Base-by-base conservation (phyloP, 2,888 invertebrate species). In the Cantharis lateralis region DNA sequence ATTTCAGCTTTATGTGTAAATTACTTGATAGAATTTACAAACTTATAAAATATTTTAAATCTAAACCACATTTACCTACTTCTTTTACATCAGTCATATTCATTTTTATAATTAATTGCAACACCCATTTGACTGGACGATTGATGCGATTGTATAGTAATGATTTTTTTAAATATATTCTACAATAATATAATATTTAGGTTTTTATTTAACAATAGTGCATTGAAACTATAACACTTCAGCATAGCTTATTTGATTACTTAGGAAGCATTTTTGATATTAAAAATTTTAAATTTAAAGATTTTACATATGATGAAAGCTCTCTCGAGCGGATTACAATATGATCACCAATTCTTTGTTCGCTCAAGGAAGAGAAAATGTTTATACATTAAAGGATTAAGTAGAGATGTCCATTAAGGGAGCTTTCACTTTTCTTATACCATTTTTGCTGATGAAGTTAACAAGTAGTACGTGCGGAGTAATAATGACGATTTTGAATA, bases 41-140 rank as follows among this genome's bases (percentile, higher is more conserved):
- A 84, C 82, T 84, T 83, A 82, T 83, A 84, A 84, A 83, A 83
- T 84, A 84, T 83, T 82, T 84, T 83, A 83, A 70, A 84, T 84
- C 84, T 82, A 82, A 81, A 80, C 80, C 78, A 76, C 79, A 80
- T 81, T 82, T 84, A 85, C 66, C 68, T 84, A 84, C 83, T 64
- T 83, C 83, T 84, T 73, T 72, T 78, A 74, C 72, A 71, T 78
- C 78, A 78, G 78, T 78, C 78, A 72, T 74, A 72, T 78, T 74
- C 61, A 69, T 75, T 75, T 64, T 78, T 75, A 72, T 26, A 72
- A 69, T 69, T 76, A 74, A 71, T 71, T 71, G 28, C 32, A 66
- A 71, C 71, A 61, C 28, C 28, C 66, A 62, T 74, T 74, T 74
- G 77, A 71, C 71, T 74, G 68, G 77, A 74, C 74, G 76, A 77